Conservation (phyloP, 1,140 invertebrate genomes). For the Eulimnadia texana region DNA sequence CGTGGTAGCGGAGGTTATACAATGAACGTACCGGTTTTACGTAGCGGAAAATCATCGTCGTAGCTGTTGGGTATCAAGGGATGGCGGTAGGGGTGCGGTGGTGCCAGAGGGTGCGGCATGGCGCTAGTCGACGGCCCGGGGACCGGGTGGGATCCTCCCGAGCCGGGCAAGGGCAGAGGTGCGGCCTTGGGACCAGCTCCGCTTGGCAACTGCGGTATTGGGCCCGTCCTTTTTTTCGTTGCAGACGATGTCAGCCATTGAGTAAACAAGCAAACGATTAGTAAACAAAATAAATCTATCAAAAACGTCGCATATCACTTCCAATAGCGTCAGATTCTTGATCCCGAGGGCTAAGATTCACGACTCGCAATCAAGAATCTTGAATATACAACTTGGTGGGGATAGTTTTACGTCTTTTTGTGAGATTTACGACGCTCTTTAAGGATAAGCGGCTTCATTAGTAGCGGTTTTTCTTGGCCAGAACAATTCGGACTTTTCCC, state of each 20-base stretch:
- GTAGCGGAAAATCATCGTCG: slow-evolving; percentile 74
- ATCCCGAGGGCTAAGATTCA: too few species aligned
- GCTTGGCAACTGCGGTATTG: not conserved
- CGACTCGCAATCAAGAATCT: too few species aligned
- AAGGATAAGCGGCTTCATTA: slow-evolving; percentile 2
- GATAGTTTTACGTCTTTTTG: too few species aligned
- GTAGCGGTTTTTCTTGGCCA: not conserved
- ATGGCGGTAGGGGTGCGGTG: slow-evolving; percentile 30
- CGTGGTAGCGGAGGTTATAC: too few species aligned
- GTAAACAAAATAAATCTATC: not conserved
- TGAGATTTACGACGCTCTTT: not conserved
- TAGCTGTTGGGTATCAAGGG: slow-evolving; percentile 44
- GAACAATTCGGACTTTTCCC: not conserved
- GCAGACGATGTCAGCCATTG: too few species aligned
- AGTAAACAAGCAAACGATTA: not conserved
- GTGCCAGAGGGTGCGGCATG: not conserved
- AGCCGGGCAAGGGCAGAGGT: slow-evolving; percentile 1
- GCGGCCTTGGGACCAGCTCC: not conserved
- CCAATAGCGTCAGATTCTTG: too few species aligned
- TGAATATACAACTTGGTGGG: too few species aligned
- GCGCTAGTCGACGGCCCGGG: not conserved
- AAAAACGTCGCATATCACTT: too few species aligned
- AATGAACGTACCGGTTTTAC: slow-evolving; percentile 96
- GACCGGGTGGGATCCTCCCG: not conserved
- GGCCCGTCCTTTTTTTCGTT: not conserved